Base-by-base conservation (phyloP, 2,113 vertebrate species). In the Aleadryas rufinucha region DNA sequence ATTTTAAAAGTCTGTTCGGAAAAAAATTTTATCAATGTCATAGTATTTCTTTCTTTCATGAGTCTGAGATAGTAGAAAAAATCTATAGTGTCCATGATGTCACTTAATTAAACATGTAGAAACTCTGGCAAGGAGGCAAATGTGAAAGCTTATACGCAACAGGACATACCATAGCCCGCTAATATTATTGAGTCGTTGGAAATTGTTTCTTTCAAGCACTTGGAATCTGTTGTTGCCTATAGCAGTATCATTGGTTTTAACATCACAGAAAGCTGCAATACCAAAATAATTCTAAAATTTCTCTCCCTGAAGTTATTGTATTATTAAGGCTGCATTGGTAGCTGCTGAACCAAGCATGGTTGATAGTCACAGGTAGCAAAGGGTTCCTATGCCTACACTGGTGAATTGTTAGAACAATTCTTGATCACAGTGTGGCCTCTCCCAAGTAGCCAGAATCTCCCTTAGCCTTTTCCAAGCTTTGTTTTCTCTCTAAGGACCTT, bases 381-480 rank as follows among this genome's bases (percentile, higher is more conserved):
- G 2, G 0, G 20, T n/a, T 74, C 24, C 7, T 60, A 27, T 13
- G 11, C 42, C 13, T 53, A 5, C 7, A 30, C 1, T 41, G 39
- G 11, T 28, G n/a, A 91, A 70, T 16, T 37, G 4, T 28, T 37
- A 47, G 27, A 88, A 65, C 4, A 52, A 16, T 49, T 52, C 23
- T 56, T 86, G 17, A 27, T 17, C 41, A 3, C 44, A 44, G 1
- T 21, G 9, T 61, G 45, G 12, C 18, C 11, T 78, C 18, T 81
- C 13, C 33, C 28, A 63, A 14, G 33, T 4, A 87, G 12, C 17
- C 64, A 87, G 26, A 57, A 80, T 39, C 28, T 61, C 22, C 24
- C 20, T 35, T 35, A 76, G 41, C 4, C 28, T 75, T 87, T 78
- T 45, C 78, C 23, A 78, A 26, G 3, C 2, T 16, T 6, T 10